Evolutionary conservation across 2,888 invertebrate species (phyloP), one percentile per base, ranked within the genome.

Genomic region (Glaucopsyche alexis): DNA sequence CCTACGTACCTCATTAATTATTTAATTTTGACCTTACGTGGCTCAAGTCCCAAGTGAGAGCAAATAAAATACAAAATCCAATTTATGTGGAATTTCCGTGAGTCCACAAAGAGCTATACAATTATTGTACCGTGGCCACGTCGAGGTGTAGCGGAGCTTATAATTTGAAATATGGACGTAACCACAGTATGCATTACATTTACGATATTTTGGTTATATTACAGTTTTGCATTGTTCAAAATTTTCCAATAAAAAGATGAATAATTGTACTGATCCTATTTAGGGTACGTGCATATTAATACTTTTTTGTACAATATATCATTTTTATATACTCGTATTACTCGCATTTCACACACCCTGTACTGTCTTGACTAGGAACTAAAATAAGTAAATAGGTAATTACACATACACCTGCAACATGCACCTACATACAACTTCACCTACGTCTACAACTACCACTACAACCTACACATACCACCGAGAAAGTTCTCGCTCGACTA

Each of bases 101-200:
- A 60, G 60, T 60, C 60, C 60, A 60, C 29, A 60, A 60, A 60
- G 60, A 60, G 60, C 60, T 60, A 60, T 60, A 60, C 60, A 60
- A 60, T 60, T 60, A 60, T 60, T 60, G 60, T 60, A 7, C 60
- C 38, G 60, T 38, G 60, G 60, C 60, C 60, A 13, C 60, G 60
- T 9, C 29, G 60, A 60, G 60, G 60, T 60, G 60, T 60, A 60
- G 29, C 60, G 13, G 60, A 38, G 60, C 60, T 60, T 60, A 60
- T 60, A 60, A 60, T 60, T 60, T 60, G 60, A 60, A 60, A 60
- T 60, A 60, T 60, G 60, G 60, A 60, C 60, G 60, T 60, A 60
- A 60, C 60, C 60, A 13, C 60, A 60, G 11, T 60, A 60, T 60
- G 14, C 29, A 60, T 60, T 29, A 60, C 29, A 14, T 38, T 60